These are phyloP conservation scores for Balearica regulorum DNA, from an alignment of 2,797 vertebrate species.

Conservation along the genomic window DNA sequence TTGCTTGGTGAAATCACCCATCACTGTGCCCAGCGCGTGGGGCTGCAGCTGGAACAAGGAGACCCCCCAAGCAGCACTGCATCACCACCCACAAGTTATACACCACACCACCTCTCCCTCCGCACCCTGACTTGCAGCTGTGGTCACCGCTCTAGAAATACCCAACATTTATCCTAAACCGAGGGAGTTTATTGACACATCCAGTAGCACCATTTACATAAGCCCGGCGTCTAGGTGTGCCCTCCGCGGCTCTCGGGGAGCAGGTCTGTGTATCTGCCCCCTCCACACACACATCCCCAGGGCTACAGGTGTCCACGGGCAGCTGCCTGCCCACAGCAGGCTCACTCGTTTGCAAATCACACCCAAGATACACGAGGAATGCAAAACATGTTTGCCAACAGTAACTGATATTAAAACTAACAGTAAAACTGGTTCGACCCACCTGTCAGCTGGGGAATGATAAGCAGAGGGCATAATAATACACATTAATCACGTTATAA, in stretches of 20 bases:
- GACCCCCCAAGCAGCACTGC: not conserved
- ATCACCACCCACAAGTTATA: accelerated
- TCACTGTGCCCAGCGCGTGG: accelerated
- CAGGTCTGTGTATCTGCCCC: not conserved
- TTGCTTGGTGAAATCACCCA: not conserved
- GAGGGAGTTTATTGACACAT: accelerated
- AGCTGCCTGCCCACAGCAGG: not conserved
- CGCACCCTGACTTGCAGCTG: accelerated
- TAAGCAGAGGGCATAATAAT: not conserved
- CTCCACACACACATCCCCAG: not conserved
- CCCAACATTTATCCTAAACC: accelerated
- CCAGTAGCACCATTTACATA: accelerated
- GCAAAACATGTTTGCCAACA: not conserved
- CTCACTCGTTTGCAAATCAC: not conserved
- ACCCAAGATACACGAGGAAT: not conserved
- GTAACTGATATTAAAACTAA: not conserved
- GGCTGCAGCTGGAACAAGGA: not conserved
- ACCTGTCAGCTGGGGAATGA: not conserved
- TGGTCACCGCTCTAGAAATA: accelerated
- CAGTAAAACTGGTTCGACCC: conserved; percentile 3
- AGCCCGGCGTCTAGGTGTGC: not conserved
- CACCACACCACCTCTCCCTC: not conserved
- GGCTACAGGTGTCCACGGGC: not conserved
- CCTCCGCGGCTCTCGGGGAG: not conserved
- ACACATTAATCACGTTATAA: not conserved